These are phyloP conservation scores for Mionectes macconnelli DNA, from an alignment of 2,113 vertebrate genomes.

Conservation along the genomic window DNA sequence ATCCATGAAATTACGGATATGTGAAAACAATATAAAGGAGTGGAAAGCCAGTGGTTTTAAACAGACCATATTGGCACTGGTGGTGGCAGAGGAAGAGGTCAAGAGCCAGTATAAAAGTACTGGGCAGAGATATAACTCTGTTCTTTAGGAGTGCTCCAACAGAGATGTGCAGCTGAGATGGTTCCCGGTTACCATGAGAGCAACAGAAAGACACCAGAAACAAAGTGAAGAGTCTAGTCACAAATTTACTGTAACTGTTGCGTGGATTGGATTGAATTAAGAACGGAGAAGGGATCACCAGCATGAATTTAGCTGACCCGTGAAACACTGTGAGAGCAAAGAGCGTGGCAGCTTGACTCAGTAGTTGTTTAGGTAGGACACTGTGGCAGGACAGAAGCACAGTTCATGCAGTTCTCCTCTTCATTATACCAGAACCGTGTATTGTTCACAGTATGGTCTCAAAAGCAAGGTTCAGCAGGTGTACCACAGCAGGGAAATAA, in stretches of 20 bases:
- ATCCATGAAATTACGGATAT: neutral
- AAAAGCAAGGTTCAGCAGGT: neutral
- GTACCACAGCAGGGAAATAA: neutral
- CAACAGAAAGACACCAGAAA: neutral
- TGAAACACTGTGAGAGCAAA: neutral
- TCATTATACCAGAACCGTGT: neutral
- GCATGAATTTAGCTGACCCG: neutral
- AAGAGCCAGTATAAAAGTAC: neutral
- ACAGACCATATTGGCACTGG: neutral
- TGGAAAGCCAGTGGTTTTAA: neutral
- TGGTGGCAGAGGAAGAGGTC: neutral
- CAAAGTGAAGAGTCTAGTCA: neutral
- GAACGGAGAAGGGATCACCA: neutral
- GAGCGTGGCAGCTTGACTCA: neutral
- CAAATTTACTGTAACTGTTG: neutral
- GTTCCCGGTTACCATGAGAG: neutral
- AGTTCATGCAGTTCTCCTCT: neutral
- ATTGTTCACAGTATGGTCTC: rapidly evolving
- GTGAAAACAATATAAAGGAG: neutral
- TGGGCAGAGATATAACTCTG: rapidly evolving
- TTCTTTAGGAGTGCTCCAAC: neutral
- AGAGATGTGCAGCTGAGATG: neutral
- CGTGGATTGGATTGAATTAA: neutral
- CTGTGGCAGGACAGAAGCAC: neutral
- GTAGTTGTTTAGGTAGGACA: neutral